Base-by-base conservation (phyloP, 2,888 invertebrate genomes). In the Strigamia crassipes region DNA sequence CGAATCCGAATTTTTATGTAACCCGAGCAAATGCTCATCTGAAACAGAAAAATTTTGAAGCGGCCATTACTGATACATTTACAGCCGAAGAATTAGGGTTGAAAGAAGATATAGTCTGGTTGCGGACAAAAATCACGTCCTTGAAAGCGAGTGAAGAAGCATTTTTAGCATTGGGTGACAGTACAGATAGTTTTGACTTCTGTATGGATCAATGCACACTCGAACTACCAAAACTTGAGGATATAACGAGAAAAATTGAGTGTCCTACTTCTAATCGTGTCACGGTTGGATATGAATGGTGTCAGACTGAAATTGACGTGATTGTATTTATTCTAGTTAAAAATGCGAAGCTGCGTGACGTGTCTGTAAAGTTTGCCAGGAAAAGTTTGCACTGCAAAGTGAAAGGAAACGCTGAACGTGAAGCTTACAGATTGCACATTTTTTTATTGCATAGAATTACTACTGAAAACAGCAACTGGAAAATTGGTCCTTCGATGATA, bases 271-370 rank as follows among this genome's bases (percentile, higher is more conserved):
- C 34, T 34, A 34, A 51, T n/a, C 51, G 1, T 4, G n/a, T 18
- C 51, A 51, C 10, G 2, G 18, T 77, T 5, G 3, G 77, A 38
- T 27, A 77, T n/a, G 77, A 77, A 13, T 77, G 77, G 77, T 77
- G 23, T 77, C 77, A 77, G 38, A 77, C 77, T 6, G 77, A 77
- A n/a, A 5, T 15, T 1, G 5, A 6, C 31, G 77, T 77, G n/a
- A n/a, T 77, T n/a, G 77, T 77, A n/a, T 23, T 27, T 15, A 77
- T 77, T 38, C 23, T 77, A 5, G 31, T n/a, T n/a, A 77, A 77
- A 77, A 77, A 77, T 77, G 77, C 27, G 31, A 31, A 38, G 3
- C 27, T 1, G 21, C 27, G 21, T 15, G 23, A 77, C 3, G 77
- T 77, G 1, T 13, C 1, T 4, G 38, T 77, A 5, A 1, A 77